Base-by-base conservation (phyloP, 2,888 invertebrate genomes). In the Xestia ashworthii region DNA sequence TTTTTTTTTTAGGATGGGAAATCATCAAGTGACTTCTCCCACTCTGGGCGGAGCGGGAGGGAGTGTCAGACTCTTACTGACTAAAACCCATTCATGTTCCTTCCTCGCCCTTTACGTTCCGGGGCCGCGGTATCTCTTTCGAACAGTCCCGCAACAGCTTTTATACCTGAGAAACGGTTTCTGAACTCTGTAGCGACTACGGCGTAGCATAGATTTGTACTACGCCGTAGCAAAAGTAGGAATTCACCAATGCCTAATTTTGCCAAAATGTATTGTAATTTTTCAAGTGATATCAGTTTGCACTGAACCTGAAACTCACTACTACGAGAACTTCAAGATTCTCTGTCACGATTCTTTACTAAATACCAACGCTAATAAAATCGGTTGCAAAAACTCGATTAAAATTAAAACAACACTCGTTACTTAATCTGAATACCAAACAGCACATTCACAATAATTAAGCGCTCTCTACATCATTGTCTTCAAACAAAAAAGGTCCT, bases 401-500 rank as follows among this genome's bases (percentile, higher is more conserved):
- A 44, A 48, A 65, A 48, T 53, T 48, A 62, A n/a, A 48, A 66
- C 41, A 12, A 55, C n/a, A 66, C 46, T 19, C 32, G 71, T 14
- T 67, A 44, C 53, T 50, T 22, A 65, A 72, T 74, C 44, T 22
- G 44, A 71, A 71, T 32, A n/a, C 38, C 60, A 69, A 71, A 70
- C 71, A 72, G 64, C 46, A 68, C 38, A 48, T 48, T 66, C n/a
- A 66, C 53, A 76, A 71, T 76, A 76, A 71, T 76, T 68, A 78
- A 68, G 14, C 11, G 1, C 11, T 11, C 71, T 19, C 71, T 81
- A 14, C n/a, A 81, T 84, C 67, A 65, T 71, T 60, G 72, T 71
- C 48, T 65, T 25, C 19, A 82, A 80, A 82, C 58, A 82, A 80
- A 81, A 76, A 80, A 70, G 71, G 67, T 55, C 55, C n/a, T 32